These are phyloP conservation scores for Onychomys leucogaster DNA, from an alignment of 2,797 vertebrate species.

Conservation along the genomic window DNA sequence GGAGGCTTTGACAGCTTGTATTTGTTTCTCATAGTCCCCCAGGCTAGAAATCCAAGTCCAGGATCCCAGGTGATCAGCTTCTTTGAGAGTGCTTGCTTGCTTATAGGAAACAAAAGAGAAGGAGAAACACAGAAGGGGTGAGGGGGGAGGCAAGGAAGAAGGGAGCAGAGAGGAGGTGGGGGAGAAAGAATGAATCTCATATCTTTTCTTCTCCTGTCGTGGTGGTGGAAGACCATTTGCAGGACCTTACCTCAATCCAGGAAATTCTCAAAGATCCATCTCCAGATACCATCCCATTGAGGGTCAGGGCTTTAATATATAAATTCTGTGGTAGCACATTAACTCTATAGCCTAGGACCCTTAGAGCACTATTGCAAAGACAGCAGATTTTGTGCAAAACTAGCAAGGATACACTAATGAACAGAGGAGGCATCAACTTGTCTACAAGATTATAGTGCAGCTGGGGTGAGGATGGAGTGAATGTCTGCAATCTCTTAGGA, in stretches of 20 bases:
- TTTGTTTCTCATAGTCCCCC: background rate
- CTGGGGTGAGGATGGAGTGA: background rate
- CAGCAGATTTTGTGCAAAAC: background rate
- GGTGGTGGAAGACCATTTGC: too few relatives aligned
- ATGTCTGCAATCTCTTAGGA: background rate
- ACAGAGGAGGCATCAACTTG: background rate
- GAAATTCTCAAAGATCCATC: background rate
- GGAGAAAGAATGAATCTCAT: background rate
- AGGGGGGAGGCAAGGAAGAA: background rate
- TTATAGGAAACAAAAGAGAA: background rate
- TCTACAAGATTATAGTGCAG: background rate
- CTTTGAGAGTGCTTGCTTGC: background rate
- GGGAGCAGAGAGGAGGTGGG: background rate
- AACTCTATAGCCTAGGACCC: background rate
- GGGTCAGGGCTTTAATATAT: background rate
- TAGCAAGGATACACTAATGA: background rate
- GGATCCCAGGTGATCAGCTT: background rate
- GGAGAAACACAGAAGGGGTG: too few relatives aligned
- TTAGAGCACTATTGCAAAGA: background rate
- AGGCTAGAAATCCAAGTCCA: background rate
- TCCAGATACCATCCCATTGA: background rate
- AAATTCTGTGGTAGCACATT: background rate
- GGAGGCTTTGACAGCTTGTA: background rate
- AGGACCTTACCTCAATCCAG: background rate
- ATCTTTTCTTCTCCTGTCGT: background rate